These are phyloP conservation scores for Climacteris rufus DNA, from an alignment of 2,113 vertebrate species.

Conservation along the genomic window DNA sequence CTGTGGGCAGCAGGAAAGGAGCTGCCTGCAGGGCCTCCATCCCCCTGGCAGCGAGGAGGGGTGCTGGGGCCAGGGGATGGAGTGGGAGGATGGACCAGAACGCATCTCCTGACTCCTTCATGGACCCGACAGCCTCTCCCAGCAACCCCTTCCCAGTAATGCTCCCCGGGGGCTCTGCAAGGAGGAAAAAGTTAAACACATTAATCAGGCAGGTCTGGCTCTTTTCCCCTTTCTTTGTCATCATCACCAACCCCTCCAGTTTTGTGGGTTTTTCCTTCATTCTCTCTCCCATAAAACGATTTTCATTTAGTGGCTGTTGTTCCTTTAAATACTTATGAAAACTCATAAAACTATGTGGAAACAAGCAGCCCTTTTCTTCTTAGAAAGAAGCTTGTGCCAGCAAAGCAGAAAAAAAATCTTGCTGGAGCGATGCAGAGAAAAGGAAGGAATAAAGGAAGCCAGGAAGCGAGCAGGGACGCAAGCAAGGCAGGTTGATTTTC, in stretches of 20 bases:
- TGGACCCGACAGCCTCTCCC: background rate
- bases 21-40: background rate
- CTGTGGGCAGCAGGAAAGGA: background rate
- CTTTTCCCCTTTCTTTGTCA: background rate
- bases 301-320: background rate
- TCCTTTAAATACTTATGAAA: slow-evolving; percentile 31
- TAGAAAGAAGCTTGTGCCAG: background rate
- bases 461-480: background rate
- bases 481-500: background rate
- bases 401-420: background rate
- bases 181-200: background rate
- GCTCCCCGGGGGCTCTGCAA: background rate
- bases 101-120: background rate
- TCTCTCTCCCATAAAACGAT: background rate
- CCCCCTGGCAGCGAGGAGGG: background rate
- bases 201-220: background rate
- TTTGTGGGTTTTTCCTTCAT: background rate
- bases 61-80: background rate
- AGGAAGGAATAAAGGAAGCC: background rate
- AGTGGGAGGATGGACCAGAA: background rate
- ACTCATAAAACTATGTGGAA: background rate
- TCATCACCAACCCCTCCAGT: background rate
- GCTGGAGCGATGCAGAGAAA: background rate
- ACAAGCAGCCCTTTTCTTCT: background rate
- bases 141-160: background rate